Base-by-base conservation (phyloP, 2,797 vertebrate genomes). In the Linurgus olivaceus region DNA sequence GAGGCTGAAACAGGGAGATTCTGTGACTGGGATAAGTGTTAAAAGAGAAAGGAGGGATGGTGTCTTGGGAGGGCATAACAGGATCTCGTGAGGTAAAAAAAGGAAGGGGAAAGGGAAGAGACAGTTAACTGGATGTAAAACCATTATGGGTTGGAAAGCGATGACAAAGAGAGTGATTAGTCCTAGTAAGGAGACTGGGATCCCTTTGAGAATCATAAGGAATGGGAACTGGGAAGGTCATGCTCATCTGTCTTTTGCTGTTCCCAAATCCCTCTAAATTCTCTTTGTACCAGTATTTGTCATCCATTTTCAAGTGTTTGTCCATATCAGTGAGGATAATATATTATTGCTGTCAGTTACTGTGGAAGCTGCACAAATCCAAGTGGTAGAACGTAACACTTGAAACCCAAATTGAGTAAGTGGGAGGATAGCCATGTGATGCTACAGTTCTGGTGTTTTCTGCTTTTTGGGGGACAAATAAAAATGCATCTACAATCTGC, bases 321-420 rank as follows among this genome's bases (percentile, higher is more conserved):
- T 93, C 86, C 86, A 91, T 81, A 91, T 96, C 84, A 73, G 42
- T 85, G 88, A 72, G 45, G 61, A 77, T 92, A 95, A 95, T 92
- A 13, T 6, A 89, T 94, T 96, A 65, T 68, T 88, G 82, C 58
- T 96, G 92, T 97, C 94, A 93, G 62, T 95, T 94, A 84, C 47
- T 88, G 31, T 40, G 51, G 44, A 86, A 91, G 84, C 62, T 86
- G 72, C 54, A 68, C 40, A 45, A 72, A 81, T 81, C 37, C 75
- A 31, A 1, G 1, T 67, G 68, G 52, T 76, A 9, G 50, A 80
- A 58, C 19, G 73, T 74, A 54, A 57, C 47, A 25, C 48, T 86
- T 88, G 45, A 87, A 89, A 35, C 50, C 51, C 12, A 18, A 25
- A 18, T 29, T 72, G 65, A 93, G 29, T 50, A 67, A 57, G 51